Evolutionary conservation across 1,140 invertebrate species (phyloP).

Genomic region (Atta cephalotes): DNA sequence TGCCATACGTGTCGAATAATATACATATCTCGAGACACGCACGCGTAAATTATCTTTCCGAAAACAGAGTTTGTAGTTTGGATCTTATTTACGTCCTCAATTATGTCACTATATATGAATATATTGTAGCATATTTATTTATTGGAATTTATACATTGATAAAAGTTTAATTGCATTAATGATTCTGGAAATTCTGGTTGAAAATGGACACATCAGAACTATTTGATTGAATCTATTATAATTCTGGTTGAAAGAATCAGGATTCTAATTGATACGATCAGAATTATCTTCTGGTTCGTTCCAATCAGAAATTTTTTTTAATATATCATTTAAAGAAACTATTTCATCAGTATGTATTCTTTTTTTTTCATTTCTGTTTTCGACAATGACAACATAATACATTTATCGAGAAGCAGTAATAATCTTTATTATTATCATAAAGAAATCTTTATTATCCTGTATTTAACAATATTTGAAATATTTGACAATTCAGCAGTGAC

Average conservation of each 20-base stretch:
- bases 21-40: not conserved
- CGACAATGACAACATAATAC: not conserved
- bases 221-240: no score
- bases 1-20: slow-evolving; percentile 23
- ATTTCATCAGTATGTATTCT: not conserved
- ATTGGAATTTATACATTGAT: not conserved
- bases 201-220: no score
- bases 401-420: not conserved
- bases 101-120: not conserved
- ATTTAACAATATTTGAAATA: no score
- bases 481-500: not conserved
- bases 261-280: no score
- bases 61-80: not conserved
- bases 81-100: not conserved
- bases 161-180: no score
- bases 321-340: not conserved
- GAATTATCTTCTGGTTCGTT: no score
- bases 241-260: no score
- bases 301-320: no score
- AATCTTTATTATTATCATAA: not conserved
- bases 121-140: not conserved
- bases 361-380: not conserved
- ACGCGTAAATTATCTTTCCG: not conserved
- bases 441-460: not conserved
- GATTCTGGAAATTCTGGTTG: no score